Percentiles rank a stretch among this genome's conserved stretches.
These are phyloP conservation scores for Eueides isabella DNA, from an alignment of 1,140 invertebrate genomes.

Conservation along the genomic window DNA sequence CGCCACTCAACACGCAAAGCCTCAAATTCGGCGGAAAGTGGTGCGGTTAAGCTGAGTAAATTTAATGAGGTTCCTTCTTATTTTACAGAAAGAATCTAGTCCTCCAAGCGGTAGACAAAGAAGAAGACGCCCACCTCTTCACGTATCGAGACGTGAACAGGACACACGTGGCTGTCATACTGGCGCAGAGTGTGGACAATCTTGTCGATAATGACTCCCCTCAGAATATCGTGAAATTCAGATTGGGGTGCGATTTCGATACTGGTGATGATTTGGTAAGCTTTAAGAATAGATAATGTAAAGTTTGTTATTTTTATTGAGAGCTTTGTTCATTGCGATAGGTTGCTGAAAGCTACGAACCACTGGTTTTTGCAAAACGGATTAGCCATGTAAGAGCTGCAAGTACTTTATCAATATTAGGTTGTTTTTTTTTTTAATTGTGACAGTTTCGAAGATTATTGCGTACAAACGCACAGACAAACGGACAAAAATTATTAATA, in stretches of 20 bases:
- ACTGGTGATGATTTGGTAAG: conserved; percentile 84
- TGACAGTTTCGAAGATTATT: too few relatives aligned
- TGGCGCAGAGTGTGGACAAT: conserved; percentile 89
- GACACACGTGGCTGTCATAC: conserved; percentile 87
- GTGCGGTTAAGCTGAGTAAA: too few relatives aligned
- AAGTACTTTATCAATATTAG: too few relatives aligned
- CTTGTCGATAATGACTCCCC: conserved; percentile 91
- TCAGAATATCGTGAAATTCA: conserved; percentile 92
- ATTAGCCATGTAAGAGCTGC: too few relatives aligned
- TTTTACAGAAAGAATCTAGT: conserved; percentile 84
- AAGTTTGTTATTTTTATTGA: background rate
- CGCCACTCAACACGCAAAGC: too few relatives aligned
- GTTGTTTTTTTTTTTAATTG: too few relatives aligned
- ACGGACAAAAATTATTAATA: too few relatives aligned
- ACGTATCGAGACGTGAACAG: conserved; percentile 87
- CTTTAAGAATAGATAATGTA: background rate
- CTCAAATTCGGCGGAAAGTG: too few relatives aligned
- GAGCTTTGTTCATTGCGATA: too few relatives aligned
- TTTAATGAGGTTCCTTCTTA: conserved; percentile 38
- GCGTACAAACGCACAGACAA: too few relatives aligned
- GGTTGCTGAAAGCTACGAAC: too few relatives aligned
- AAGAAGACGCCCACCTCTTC: conserved; percentile 88
- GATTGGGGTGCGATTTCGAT: conserved; percentile 84
- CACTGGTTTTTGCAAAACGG: too few relatives aligned
- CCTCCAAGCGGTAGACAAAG: conserved; percentile 87